Base-by-base conservation (phyloP, 2,113 vertebrate species). In the Hystrix brachyura region DNA sequence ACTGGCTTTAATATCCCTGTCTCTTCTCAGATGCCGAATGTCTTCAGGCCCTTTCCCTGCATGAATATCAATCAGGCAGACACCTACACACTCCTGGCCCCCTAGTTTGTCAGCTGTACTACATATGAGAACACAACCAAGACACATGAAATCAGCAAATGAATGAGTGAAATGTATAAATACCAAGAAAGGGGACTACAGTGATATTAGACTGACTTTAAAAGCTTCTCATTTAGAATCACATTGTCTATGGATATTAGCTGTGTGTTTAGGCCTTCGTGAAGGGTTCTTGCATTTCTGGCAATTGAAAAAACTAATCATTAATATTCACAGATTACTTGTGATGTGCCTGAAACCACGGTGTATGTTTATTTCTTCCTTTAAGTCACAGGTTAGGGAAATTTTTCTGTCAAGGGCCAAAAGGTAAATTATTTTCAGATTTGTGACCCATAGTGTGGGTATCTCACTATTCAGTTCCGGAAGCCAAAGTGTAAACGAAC, bases 321-420 rank as follows among this genome's bases (percentile, higher is more conserved):
- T 38, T 82, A 85, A 59, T 71, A 96, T 72, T 69, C 60, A 87
- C 43, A 82, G 53, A 89, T 23, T 91, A 79, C 10, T 74, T 93
- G 25, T 46, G 4, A 89, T 55, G 4, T 71, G 5, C 48, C 81
- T 81, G 57, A 46, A 91, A 71, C 27, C 17, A 55, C 14, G 32
- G 27, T 72, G 64, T 34, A 46, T 3, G 93, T 71, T 96, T 88
- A 48, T 80, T 95, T 89, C 92, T 67, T 94, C 27, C 19, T 94
- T 34, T 82, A 90, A 29, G 29, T 79, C 1, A 64, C 12, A 14
- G 2, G 2, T 85, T 88, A 48, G 55, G 71, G 84, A 94, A 74
- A 5, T 72, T 84, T 95, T 92, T 91, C 82, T 79, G 0, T 64
- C 88, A 79, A 87, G n/a, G 34, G 25, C 1, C 4, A 93, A 12